Base-by-base conservation (phyloP, 1,140 invertebrate species). In the Dinoponera quadriceps region DNA sequence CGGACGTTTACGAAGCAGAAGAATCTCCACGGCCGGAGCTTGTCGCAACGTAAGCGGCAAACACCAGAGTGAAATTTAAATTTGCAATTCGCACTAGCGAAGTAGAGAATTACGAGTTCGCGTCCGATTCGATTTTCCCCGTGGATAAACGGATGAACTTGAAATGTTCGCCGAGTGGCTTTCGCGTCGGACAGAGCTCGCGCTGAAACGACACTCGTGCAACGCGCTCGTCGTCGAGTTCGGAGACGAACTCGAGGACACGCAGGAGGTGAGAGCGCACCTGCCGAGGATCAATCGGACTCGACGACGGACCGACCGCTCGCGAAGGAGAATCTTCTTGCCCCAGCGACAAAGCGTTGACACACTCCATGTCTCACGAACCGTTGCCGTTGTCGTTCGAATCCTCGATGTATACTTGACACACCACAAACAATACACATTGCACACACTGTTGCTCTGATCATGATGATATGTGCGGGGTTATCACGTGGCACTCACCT, bases 381-480 rank as follows among this genome's bases (percentile, higher is more conserved):
- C 1, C n/a, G 14, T 44, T 20, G 48, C 14, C 16, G 7, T 33
- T 38, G 1, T 33, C 44, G 38, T 44, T 44, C 1, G 7, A 9
- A 51, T 77, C 16, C 1, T 44, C 20, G 20, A 65, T 63, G 18
- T 73, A 84, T 84, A 81, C 71, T 77, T 82, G 66, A 87, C 86
- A 88, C 88, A 88, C 86, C 86, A 89, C 88, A 88, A 88, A 89
- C 88, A 88, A 89, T 89, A 89, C 81, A 89, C 88, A 89, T 86
- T 89, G 88, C 88, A 84, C 84, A 89, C 88, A 89, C 84, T 88
- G 66, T 86, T 89, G 86, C 88, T 89, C 62, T 51, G 55, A 88
- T 44, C 33, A 85, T 88, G 71, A 78, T 74, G 38, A 71, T 84
- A 84, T 87, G 75, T 72, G 82, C 75, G 82, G 85, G 85, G 85